Base-by-base conservation (phyloP, 2,113 vertebrate species). In the Euleptes europaea region DNA sequence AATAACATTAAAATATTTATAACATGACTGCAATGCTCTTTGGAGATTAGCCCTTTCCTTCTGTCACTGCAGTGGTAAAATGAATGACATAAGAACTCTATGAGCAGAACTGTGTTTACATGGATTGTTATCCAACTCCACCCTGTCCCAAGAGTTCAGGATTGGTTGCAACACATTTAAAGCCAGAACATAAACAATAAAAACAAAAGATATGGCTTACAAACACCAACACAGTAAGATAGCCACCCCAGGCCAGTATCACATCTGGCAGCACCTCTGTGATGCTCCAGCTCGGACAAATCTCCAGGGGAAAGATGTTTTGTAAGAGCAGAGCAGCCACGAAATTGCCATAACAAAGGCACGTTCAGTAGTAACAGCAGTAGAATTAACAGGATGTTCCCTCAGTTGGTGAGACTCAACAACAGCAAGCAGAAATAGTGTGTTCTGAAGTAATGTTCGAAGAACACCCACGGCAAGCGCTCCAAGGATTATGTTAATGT, bases 91-190 rank as follows among this genome's bases (percentile, higher is more conserved):
- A 69, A 80, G 51, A 44, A 80, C 15, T 67, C 44, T 67, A 51
- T 42, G 70, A 74, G 49, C 70, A 63, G 10, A 83, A 63, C 23
- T 75, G 57, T 66, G 40, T 83, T 83, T 47, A 33, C 57, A 65
- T 44, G 19, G 31, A 74, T 65, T 74, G 40, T 47, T 49, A 83
- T 47, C 54, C 72, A 83, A 73, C 69, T 15, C 71, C 71, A 83
- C 54, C 57, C 71, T 75, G 6, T 75, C 82, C 72, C 82, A 75
- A 47, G 57, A 75, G 54, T n/a, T 75, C n/a, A 65, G 71, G n/a
- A 21, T 10, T 65, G 7, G 40, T 65, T 83, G 57, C 57, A 83
- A 75, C 40, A 72, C 44, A 82, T 65, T 83, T 47, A 66, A 66
- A 75, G 33, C 70, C 31, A 75, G 26, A 74, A 74, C 57, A 73